These are phyloP conservation scores for Trematomus bernacchii DNA, from an alignment of 2,797 vertebrate species.

Conservation along the genomic window DNA sequence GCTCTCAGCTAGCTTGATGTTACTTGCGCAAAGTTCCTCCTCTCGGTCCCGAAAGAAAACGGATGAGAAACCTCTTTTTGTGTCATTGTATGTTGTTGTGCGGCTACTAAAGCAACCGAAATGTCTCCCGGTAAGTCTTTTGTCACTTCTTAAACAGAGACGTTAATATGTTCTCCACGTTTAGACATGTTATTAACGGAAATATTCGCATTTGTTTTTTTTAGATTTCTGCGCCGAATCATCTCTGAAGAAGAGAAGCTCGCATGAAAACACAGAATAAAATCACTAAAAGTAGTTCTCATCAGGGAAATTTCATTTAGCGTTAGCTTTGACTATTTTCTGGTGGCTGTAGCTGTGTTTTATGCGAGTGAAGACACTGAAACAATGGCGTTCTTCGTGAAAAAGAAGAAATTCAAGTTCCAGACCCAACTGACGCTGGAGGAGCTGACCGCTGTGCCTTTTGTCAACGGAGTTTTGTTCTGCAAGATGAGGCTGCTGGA, in stretches of 20 bases:
- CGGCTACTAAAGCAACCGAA: not conserved
- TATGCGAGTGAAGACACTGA: not conserved
- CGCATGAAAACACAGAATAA: slow-evolving; percentile 38
- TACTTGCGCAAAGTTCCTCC: slow-evolving; percentile 32
- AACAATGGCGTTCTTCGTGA: slow-evolving; percentile 95
- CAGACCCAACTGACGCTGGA: slow-evolving; percentile 95
- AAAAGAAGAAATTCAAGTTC: slow-evolving; percentile 99
- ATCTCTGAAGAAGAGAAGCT: slow-evolving; percentile 43
- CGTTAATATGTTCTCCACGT: fast-evolving
- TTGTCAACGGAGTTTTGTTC: slow-evolving; percentile 97
- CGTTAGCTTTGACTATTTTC: not conserved
- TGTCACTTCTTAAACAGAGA: fast-evolving
- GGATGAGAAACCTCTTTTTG: slow-evolving; percentile 7
- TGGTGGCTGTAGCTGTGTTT: not conserved
- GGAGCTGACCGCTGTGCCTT: slow-evolving; percentile 95
- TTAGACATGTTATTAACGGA: not conserved
- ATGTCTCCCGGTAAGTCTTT: slow-evolving; percentile 54
- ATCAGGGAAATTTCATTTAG: not conserved
- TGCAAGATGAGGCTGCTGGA: slow-evolving; percentile 96
- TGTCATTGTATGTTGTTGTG: slow-evolving; percentile 35
- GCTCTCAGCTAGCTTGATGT: not conserved
- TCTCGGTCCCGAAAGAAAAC: slow-evolving; percentile 13
- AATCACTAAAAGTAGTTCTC: not conserved
- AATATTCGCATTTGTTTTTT: slow-evolving; percentile 14
- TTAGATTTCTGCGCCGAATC: slow-evolving; percentile 57